A percentile compares a stretch with the other conserved stretches of the same genome.
Conservation (phyloP, 2,888 invertebrate genomes). For the Trissolcus brochymenae region DNA sequence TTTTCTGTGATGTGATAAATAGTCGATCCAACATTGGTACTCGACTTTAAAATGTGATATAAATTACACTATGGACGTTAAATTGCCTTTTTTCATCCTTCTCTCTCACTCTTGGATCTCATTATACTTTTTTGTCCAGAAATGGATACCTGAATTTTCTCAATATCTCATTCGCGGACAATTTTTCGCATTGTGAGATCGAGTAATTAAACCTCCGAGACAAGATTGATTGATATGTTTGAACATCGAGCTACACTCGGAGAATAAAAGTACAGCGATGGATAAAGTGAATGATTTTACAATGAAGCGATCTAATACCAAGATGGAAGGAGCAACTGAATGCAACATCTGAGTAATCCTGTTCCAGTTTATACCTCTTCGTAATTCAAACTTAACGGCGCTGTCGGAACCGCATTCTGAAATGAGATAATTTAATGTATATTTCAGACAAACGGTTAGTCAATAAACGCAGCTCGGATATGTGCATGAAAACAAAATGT, state of each 20-base stretch:
- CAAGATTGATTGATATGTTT: slow-evolving; percentile 49
- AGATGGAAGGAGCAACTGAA: slow-evolving; percentile 42
- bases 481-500: slow-evolving; percentile 31
- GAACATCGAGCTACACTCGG: slow-evolving; percentile 29
- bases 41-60: no score
- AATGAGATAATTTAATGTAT: slow-evolving; percentile 57
- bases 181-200: slow-evolving; percentile 11
- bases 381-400: slow-evolving; percentile 57
- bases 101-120: background rate
- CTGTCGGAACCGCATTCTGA: slow-evolving; percentile 51
- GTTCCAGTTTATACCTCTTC: slow-evolving; percentile 52
- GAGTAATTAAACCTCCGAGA: slow-evolving; percentile 42
- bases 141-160: background rate
- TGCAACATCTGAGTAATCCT: slow-evolving; percentile 48
- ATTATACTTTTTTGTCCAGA: background rate
- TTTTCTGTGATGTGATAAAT: slow-evolving; percentile 2
- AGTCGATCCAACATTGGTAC: background rate
- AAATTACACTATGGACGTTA: no score
- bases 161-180: slow-evolving; percentile 1
- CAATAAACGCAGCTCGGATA: slow-evolving; percentile 37
- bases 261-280: slow-evolving; percentile 35
- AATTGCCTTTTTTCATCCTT: no score
- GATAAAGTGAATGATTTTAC: slow-evolving; percentile 52
- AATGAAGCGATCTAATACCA: slow-evolving; percentile 45
- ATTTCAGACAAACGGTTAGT: slow-evolving; percentile 48